phyloP scores from a whole-genome alignment of 2,797 vertebrate genomes.

The Sus cebifrons region DNA sequence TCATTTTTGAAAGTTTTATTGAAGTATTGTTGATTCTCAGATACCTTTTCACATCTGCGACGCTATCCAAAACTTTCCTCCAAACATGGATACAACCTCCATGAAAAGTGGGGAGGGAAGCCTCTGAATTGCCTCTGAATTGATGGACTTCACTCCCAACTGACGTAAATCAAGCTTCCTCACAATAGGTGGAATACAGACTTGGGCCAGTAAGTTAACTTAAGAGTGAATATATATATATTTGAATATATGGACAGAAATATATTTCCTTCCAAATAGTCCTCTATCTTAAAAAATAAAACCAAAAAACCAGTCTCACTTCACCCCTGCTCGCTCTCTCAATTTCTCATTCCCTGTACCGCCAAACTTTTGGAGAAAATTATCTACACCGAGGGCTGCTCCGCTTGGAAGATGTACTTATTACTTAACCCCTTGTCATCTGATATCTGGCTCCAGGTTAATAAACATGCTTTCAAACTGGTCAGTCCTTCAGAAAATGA shows the following conservation, averaged over 20 bases:
- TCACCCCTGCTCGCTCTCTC: background rate
- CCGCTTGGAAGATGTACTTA: background rate
- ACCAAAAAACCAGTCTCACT: background rate
- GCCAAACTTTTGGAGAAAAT: background rate
- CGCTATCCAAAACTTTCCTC: background rate
- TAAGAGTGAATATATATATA: conserved; percentile 5
- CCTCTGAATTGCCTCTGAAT: background rate
- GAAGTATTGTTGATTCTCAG: too few species aligned
- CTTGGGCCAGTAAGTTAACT: background rate
- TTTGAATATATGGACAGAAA: conserved; percentile 11
- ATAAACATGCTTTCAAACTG: background rate
- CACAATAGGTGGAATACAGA: background rate
- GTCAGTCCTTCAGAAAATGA: background rate
- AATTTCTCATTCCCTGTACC: background rate
- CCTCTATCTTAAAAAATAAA: background rate
- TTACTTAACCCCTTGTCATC: background rate
- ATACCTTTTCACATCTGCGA: background rate
- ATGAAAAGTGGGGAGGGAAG: background rate
- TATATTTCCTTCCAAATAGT: conserved; percentile 26
- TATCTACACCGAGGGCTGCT: too few species aligned
- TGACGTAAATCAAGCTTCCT: background rate
- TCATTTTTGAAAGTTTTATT: too few species aligned
- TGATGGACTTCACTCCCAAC: background rate
- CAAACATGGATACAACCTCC: background rate
- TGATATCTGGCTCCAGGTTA: background rate